phyloP scores from a whole-genome alignment of 2,797 vertebrate genomes.

The Denticeps clupeoides region DNA sequence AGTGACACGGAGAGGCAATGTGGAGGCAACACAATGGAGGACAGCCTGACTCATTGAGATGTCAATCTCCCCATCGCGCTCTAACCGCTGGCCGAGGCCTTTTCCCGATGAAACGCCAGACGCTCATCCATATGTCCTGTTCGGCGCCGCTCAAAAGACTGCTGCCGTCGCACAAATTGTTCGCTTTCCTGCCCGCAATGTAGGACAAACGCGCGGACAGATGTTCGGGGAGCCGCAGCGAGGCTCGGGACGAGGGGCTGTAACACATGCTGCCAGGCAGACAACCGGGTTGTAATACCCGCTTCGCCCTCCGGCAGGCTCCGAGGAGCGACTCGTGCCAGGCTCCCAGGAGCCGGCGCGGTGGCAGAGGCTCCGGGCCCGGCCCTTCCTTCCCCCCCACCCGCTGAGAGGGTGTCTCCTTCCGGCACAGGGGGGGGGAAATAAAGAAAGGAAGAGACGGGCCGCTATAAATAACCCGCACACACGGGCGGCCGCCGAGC shows the following conservation, averaged over 20 bases:
- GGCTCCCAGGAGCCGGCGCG: slow-evolving; percentile 19
- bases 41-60: not conserved
- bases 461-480: slow-evolving; percentile 26
- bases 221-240: slow-evolving; percentile 37
- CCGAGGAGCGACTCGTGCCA: slow-evolving; percentile 17
- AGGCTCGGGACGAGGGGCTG: slow-evolving; percentile 32
- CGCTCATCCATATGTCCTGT: slow-evolving; percentile 22
- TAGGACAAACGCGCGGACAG: slow-evolving; percentile 35
- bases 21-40: too few species aligned
- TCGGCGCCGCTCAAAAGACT: slow-evolving; percentile 21
- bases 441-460: not conserved
- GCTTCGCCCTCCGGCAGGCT: slow-evolving; percentile 21
- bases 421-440: slow-evolving; percentile 5
- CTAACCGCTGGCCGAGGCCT: slow-evolving; percentile 15
- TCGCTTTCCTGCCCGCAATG: slow-evolving; percentile 25
- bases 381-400: not conserved
- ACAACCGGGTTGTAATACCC: slow-evolving; percentile 27
- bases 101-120: slow-evolving; percentile 17
- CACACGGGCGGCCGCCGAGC: slow-evolving; percentile 16
- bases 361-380: slow-evolving; percentile 2
- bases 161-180: slow-evolving; percentile 22
- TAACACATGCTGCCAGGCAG: slow-evolving; percentile 13
- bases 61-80: not conserved
- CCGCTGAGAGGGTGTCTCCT: slow-evolving; percentile 6
- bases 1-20: too few species aligned